Base-by-base conservation (phyloP, 2,113 vertebrate genomes). In the Edolisoma coerulescens region DNA sequence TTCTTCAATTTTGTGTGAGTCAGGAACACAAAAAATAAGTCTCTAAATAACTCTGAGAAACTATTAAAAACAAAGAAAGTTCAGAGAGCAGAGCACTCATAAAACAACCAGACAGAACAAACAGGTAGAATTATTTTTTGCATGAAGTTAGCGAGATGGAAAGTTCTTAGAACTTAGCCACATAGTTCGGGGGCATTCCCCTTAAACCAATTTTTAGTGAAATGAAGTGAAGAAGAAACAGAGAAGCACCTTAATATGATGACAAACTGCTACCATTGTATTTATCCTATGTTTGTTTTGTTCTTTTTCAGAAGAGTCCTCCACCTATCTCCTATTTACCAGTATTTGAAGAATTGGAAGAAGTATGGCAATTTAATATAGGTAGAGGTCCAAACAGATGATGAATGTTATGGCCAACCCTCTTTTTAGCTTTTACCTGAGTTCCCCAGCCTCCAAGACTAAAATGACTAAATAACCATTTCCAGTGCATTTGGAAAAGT, bases 1-100 rank as follows among this genome's bases (percentile, higher is more conserved):
- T 96, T 94, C 87, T 95, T 94, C 87, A 47, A 59, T 90, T 96
- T 77, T 91, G 45, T 84, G 24, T 90, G 77, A 87, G 23, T 70
- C 64, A 94, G 64, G 64, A 93, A 93, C 60, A 90, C 35, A 94
- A 91, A 75, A 96, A 87, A 68, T 33, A 49, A 90, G 42, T 81
- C 45, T 95, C 87, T 80, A 84, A 95, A 94, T 74, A 93, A 89
- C 78, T 86, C 65, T 70, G 42, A 84, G 79, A 74, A 93, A 76
- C 54, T 90, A 92, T 50, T 77, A 56, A 75, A 97, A 96, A 93
- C 70, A 91, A 93, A 92, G 84, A 11, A 56, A 87, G 75, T 75
- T 71, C 75, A 67, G 75, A 76, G 54, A 64, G 53, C 20, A 88
- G 90, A 86, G 27, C 20, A 44, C 33, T 94, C 19, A 1, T 86